Percentiles rank a stretch among this genome's conserved stretches.
These are phyloP conservation scores for Malacoraja senta DNA, from an alignment of 2,797 vertebrate species.

Conservation along the genomic window DNA sequence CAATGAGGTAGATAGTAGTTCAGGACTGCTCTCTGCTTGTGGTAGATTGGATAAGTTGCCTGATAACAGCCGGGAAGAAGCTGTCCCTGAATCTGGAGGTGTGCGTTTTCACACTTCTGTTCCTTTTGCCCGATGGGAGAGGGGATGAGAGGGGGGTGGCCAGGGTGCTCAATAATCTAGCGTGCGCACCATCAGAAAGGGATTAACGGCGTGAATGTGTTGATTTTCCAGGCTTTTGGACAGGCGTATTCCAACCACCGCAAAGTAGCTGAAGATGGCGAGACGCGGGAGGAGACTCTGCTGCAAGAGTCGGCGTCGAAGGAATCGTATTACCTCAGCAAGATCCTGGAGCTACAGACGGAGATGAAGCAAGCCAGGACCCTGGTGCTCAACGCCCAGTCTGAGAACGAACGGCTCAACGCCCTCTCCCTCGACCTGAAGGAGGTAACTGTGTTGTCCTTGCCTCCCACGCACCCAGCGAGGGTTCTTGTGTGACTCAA, in stretches of 20 bases:
- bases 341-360: constrained; percentile 82
- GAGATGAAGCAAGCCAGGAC: constrained; percentile 77
- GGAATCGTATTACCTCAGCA: constrained; percentile 84
- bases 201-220: not conserved
- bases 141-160: too few relatives aligned
- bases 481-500: too few relatives aligned
- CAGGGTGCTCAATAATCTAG: not conserved
- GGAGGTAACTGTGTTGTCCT: constrained; percentile 65
- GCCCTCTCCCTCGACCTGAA: constrained; percentile 72
- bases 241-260: constrained; percentile 91
- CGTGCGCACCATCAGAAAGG: not conserved
- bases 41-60: too few relatives aligned
- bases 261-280: constrained; percentile 91
- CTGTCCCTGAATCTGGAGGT: too few relatives aligned
- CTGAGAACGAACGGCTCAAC: constrained; percentile 79
- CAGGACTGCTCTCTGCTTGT: too few relatives aligned
- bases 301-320: constrained; percentile 91
- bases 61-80: too few relatives aligned
- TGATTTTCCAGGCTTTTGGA: constrained; percentile 76
- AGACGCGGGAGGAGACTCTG: constrained; percentile 85
- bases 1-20: too few relatives aligned
- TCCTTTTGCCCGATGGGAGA: too few relatives aligned
- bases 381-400: constrained; percentile 73
- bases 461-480: not conserved
- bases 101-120: too few relatives aligned